Conservation (phyloP, 2,797 vertebrate genomes). For the Pseudomugil tenellus region DNA sequence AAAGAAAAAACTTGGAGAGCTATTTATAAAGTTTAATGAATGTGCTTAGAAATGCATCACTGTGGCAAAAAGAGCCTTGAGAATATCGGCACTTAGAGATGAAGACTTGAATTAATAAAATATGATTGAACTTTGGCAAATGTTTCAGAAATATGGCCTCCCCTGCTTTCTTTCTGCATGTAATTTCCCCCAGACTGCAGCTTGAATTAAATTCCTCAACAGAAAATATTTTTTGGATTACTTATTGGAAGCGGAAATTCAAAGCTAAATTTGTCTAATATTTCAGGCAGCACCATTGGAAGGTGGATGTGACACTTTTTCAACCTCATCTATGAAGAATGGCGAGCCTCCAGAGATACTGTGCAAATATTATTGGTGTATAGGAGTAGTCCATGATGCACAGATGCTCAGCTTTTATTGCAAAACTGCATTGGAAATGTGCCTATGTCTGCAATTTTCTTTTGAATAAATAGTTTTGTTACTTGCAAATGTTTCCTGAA, state of each 20-base stretch:
- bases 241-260: conserved; percentile 48
- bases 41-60: conserved; percentile 51
- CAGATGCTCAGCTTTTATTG: neutral
- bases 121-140: conserved; percentile 49
- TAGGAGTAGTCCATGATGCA: neutral
- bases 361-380: conserved; percentile 15
- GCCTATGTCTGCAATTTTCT: neutral
- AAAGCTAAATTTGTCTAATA: conserved; percentile 35
- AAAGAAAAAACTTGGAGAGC: conserved; percentile 9
- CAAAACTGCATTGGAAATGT: neutral
- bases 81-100: conserved; percentile 19
- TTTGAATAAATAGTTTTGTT: neutral
- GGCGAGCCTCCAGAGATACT: neutral
- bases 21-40: conserved; percentile 39
- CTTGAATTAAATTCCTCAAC: conserved; percentile 38
- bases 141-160: conserved; percentile 36
- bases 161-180: neutral
- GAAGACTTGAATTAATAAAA: conserved; percentile 59
- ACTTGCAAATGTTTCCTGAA: neutral
- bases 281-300: neutral
- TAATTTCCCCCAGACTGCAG: conserved; percentile 11
- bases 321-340: conserved; percentile 12
- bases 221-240: conserved; percentile 10
- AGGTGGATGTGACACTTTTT: conserved; percentile 11
- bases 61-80: conserved; percentile 5